Percentiles rank a stretch among this genome's conserved stretches.
Evolutionary conservation across 1,140 invertebrate species (phyloP).

Genomic region (Camponotus pennsylvanicus): DNA sequence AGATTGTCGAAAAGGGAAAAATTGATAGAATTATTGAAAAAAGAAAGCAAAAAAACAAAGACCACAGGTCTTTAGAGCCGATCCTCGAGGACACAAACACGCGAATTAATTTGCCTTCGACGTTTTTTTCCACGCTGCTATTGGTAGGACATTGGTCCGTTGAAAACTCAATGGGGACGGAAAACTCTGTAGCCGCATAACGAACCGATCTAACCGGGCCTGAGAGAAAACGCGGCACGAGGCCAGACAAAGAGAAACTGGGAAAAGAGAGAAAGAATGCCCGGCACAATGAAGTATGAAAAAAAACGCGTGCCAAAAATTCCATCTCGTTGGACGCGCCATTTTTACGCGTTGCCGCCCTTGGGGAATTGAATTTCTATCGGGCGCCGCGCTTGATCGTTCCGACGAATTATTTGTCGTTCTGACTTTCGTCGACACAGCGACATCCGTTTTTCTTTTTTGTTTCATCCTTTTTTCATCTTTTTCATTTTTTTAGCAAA

Average conservation of each 20-base stretch:
- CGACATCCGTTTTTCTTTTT: conserved; percentile 39
- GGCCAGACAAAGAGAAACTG: conserved; percentile 15
- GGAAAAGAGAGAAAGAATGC: conserved; percentile 55
- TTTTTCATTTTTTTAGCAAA: not conserved
- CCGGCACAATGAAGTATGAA: conserved; percentile 64
- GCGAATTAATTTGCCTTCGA: conserved; percentile 59
- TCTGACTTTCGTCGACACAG: conserved; percentile 69
- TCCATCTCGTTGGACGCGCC: conserved; percentile 70
- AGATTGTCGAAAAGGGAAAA: conserved; percentile 77
- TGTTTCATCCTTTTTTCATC: conserved; percentile 36
- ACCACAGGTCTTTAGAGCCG: conserved; percentile 51
- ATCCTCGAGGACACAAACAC: conserved; percentile 60
- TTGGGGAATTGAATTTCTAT: conserved; percentile 76
- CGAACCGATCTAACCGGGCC: conserved; percentile 59
- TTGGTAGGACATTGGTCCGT: conserved; percentile 42
- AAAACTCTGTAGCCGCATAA: conserved; percentile 66
- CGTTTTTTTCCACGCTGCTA: conserved; percentile 10
- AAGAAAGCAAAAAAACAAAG: conserved; percentile 60
- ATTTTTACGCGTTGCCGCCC: conserved; percentile 71
- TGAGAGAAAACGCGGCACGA: conserved; percentile 49
- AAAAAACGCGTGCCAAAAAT: conserved; percentile 69
- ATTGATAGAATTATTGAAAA: conserved; percentile 74
- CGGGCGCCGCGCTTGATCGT: conserved; percentile 66
- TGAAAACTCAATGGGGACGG: conserved; percentile 59
- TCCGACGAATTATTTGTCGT: conserved; percentile 70